Evolutionary conservation across 2,797 vertebrate species (phyloP), one percentile per base, ranked within the genome.

Genomic region (Amphiprion clarkii): DNA sequence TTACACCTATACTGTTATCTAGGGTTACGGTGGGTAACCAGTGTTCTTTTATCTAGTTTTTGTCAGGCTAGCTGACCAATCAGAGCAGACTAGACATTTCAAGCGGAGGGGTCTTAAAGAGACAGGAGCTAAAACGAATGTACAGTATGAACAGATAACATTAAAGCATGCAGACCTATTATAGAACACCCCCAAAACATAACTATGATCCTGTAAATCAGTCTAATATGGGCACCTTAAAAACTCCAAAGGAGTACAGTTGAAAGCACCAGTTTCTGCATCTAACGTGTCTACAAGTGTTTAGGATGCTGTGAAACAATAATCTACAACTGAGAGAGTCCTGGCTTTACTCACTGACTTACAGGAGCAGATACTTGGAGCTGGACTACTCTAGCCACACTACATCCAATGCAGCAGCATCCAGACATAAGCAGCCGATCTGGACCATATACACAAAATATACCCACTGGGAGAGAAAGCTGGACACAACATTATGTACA

Each of bases 291-390:
- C 54, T 16, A 17, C 1, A 6, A 8, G 48, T 44, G 56, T 76
- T 71, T 52, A 27, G 4, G 29, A 2, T 2, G n/a, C 49, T 79
- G 29, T 75, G 65, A 81, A 49, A 54, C 63, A 72, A 60, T 58
- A 62, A 78, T 79, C 58, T 72, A 29, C 8, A 0, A 48, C 67
- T 67, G 61, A 87, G 69, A 74, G 68, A 68, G 71, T 9, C 71
- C 51, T 19, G 51, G 55, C 53, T 49, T 55, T 55, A 79, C 64
- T 63, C 62, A 61, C 10, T 9, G 44, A 72, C 63, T 56, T 51
- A 68, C 33, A 58, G 40, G 49, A 67, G 76, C 75, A 79, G 81
- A 79, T 71, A 70, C n/a, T 70, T 19, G 10, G 0, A 19, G 31
- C 64, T 33, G 12, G 36, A 79, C 33, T 59, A 27, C 55, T n/a